phyloP scores from a whole-genome alignment of 2,888 invertebrate genomes.

The Agonopterix arenella region DNA sequence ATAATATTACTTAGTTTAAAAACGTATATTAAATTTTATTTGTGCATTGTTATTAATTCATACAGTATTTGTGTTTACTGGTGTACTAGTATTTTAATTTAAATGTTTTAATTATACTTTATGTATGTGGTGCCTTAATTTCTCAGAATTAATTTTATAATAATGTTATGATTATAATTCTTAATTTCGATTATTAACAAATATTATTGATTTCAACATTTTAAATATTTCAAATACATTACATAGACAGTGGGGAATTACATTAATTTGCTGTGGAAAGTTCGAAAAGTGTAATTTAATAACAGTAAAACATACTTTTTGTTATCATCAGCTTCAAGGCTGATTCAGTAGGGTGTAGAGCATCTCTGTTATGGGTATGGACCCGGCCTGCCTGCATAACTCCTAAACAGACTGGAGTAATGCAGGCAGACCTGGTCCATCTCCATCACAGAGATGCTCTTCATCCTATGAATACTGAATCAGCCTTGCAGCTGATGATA shows the following conservation, averaged over 20 bases:
- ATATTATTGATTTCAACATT: slow-evolving; percentile 18
- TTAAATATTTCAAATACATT: slow-evolving; percentile 8
- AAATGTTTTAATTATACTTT: slow-evolving; percentile 43
- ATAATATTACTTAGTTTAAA: slow-evolving; percentile 28
- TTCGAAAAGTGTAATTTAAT: slow-evolving; percentile 21
- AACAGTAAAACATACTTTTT: no score
- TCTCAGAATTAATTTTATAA: slow-evolving; percentile 38
- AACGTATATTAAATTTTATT: slow-evolving; percentile 25
- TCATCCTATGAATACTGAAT: no score
- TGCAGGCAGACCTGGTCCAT: no score
- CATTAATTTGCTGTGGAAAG: slow-evolving; percentile 32
- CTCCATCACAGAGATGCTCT: no score
- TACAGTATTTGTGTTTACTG: slow-evolving; percentile 64
- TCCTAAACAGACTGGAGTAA: no score
- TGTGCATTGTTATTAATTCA: slow-evolving; percentile 40
- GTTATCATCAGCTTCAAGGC: no score
- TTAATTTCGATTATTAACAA: slow-evolving; percentile 25
- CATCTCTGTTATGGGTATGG: no score
- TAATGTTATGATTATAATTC: slow-evolving; percentile 29
- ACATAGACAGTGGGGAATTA: slow-evolving; percentile 13
- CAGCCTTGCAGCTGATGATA: no score
- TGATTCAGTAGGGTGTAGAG: no score
- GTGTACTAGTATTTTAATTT: slow-evolving; percentile 51
- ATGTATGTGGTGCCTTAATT: slow-evolving; percentile 71
- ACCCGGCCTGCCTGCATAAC: no score